Conservation (phyloP, 2,888 invertebrate genomes). For the Eupithecia abbreviata region DNA sequence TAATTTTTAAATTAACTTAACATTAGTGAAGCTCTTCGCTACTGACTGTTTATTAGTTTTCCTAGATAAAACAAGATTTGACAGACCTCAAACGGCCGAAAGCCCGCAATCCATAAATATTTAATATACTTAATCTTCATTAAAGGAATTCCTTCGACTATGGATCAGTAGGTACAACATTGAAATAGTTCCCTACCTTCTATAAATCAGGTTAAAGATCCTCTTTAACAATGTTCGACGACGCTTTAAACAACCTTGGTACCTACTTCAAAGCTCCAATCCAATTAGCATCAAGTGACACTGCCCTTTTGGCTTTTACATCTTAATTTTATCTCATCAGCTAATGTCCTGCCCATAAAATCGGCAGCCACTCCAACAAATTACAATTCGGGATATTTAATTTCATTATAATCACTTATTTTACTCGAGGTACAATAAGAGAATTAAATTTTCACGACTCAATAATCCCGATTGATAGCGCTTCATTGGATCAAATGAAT, state of each 20-base stretch:
- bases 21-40: background rate
- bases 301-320: conserved; percentile 20
- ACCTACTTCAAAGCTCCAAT: conserved; percentile 13
- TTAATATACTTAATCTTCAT: background rate
- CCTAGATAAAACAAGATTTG: background rate
- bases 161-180: background rate
- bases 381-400: conserved; percentile 20
- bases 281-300: conserved; percentile 37
- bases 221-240: conserved; percentile 2
- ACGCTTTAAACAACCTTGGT: background rate
- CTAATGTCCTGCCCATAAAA: conserved; percentile 42
- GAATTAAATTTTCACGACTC: conserved; percentile 11
- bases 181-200: background rate
- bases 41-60: background rate
- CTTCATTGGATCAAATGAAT: conserved; percentile 12
- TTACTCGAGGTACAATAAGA: background rate
- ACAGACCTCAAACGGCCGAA: background rate
- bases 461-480: conserved; percentile 14
- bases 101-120: background rate
- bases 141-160: background rate
- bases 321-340: conserved; percentile 30
- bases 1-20: background rate
- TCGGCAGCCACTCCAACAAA: conserved; percentile 31
- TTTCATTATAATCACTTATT: conserved; percentile 26
- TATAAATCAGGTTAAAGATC: background rate